phyloP scores from a whole-genome alignment of 1,140 invertebrate species.

The Odontomachus brunneus region DNA sequence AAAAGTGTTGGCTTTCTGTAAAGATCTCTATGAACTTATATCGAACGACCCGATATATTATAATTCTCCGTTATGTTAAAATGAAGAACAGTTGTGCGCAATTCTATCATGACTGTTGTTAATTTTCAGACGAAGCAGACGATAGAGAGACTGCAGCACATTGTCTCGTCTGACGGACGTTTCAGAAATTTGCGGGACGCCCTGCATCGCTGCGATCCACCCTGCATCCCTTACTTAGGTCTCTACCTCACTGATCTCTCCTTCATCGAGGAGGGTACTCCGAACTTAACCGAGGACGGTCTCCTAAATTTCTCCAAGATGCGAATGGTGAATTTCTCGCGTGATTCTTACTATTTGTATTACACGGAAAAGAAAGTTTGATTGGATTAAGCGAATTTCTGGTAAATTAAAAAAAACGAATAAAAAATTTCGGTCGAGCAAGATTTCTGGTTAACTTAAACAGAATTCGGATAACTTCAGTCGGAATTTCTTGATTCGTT shows the following conservation, averaged over 20 bases:
- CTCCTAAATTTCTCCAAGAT: slow-evolving; percentile 98
- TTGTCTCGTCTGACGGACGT: slow-evolving; percentile 95
- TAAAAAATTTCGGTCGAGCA: no score
- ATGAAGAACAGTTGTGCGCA: not conserved
- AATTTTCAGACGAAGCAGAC: slow-evolving; percentile 92
- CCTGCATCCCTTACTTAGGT: slow-evolving; percentile 96
- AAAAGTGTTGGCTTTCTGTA: no score
- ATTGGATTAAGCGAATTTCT: no score
- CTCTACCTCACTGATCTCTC: slow-evolving; percentile 97
- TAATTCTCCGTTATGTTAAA: not conserved
- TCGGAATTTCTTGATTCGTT: no score
- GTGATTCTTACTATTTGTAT: no score
- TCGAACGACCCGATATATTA: not conserved
- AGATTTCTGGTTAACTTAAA: no score
- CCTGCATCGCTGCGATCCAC: slow-evolving; percentile 96
- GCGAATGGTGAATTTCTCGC: slow-evolving; percentile 92
- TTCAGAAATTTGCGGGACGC: slow-evolving; percentile 95
- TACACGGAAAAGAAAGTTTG: no score
- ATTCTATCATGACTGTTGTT: slow-evolving; percentile 46
- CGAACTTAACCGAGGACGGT: slow-evolving; percentile 95
- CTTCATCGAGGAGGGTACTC: slow-evolving; percentile 97
- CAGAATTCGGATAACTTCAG: no score
- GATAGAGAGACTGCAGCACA: slow-evolving; percentile 93
- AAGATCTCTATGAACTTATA: not conserved
- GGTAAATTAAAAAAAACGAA: no score